Percentiles rank a stretch among this genome's conserved stretches.
These are phyloP conservation scores for Ceratosolen solmsi DNA, from an alignment of 1,140 invertebrate genomes.

Conservation along the genomic window DNA sequence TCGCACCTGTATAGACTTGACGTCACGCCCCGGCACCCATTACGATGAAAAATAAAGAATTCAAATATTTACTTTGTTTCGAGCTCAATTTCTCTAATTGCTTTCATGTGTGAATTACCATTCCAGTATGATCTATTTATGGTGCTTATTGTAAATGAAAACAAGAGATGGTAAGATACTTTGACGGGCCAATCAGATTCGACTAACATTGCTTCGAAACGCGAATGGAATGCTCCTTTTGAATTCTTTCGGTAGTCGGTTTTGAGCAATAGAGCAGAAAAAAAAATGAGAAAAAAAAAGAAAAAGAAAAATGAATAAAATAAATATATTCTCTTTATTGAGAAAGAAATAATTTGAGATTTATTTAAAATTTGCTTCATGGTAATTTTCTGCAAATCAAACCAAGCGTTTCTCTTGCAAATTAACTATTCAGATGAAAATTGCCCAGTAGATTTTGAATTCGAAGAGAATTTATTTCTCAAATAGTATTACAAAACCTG, in stretches of 20 bases:
- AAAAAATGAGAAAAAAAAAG: too few relatives aligned
- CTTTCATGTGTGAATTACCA: background rate
- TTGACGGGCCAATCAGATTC: background rate
- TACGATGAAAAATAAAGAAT: conserved; percentile 3
- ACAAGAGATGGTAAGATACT: background rate
- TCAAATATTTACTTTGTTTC: conserved; percentile 17
- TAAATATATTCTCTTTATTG: background rate
- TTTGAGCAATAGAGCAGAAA: background rate
- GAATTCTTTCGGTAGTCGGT: background rate
- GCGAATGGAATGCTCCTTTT: background rate
- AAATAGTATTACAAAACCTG: conserved; percentile 11
- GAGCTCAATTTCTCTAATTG: background rate
- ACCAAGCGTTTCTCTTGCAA: background rate
- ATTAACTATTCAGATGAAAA: conserved; percentile 19
- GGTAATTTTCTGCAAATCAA: conserved; percentile 5
- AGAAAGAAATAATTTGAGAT: background rate
- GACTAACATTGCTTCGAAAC: background rate
- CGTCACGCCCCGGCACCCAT: background rate
- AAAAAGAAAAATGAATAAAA: too few relatives aligned
- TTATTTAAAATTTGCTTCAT: conserved; percentile 1
- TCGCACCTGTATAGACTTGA: background rate
- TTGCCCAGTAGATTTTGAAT: background rate
- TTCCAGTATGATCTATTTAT: background rate
- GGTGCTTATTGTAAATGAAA: background rate
- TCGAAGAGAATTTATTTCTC: conserved; percentile 2